Conservation (phyloP, 2,888 invertebrate genomes). For the Leptothorax acervorum region DNA sequence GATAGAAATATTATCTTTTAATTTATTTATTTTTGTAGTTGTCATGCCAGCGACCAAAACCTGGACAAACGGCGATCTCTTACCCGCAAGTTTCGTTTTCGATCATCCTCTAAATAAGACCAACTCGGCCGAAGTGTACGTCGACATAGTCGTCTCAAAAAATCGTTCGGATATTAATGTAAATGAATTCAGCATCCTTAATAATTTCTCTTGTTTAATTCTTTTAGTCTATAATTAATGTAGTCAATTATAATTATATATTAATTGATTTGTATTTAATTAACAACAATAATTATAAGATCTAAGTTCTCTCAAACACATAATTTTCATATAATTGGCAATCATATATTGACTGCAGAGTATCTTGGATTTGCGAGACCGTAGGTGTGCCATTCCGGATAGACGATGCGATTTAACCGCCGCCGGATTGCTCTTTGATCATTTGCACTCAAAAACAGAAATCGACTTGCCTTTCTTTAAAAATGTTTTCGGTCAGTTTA, state of each 20-base stretch:
- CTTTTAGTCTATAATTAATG: background rate
- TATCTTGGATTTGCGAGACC: constrained; percentile 79
- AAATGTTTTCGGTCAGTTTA: constrained; percentile 77
- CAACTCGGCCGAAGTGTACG: constrained; percentile 76
- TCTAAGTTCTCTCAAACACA: background rate
- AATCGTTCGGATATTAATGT: constrained; percentile 76
- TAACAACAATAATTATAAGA: constrained; percentile 9
- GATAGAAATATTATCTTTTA: no score
- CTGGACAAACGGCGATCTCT: constrained; percentile 77
- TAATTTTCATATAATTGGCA: background rate
- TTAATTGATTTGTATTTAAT: background rate
- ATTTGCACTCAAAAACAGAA: constrained; percentile 78
- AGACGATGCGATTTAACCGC: constrained; percentile 71
- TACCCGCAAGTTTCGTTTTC: constrained; percentile 80
- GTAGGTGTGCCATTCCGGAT: constrained; percentile 79
- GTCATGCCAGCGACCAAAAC: constrained; percentile 75
- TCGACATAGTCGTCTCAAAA: constrained; percentile 78
- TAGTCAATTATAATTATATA: background rate
- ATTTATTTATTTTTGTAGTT: no score
- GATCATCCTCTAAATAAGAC: constrained; percentile 78
- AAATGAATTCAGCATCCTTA: constrained; percentile 9
- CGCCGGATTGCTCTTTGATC: constrained; percentile 75
- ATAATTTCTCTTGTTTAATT: constrained; percentile 2
- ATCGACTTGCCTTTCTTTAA: constrained; percentile 81
- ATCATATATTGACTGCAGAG: constrained; percentile 65